Percentiles rank a stretch among this genome's conserved stretches.
Evolutionary conservation across 2,113 vertebrate species (phyloP).

Genomic region (Labrus mixtus): DNA sequence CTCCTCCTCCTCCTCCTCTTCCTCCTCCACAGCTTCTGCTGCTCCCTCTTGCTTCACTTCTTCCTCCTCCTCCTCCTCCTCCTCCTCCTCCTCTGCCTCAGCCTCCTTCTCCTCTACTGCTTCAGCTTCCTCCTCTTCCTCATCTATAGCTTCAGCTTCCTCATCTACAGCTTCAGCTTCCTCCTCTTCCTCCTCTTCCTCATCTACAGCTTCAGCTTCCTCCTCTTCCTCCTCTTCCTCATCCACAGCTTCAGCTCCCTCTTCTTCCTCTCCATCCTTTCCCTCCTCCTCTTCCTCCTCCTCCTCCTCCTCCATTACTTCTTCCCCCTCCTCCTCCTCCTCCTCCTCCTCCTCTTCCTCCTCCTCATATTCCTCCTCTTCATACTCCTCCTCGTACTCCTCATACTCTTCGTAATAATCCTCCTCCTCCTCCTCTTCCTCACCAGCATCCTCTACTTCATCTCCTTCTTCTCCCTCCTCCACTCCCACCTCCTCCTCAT

Average conservation of each 20-base stretch:
- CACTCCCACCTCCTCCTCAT: neutral
- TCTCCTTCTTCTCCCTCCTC: conserved; percentile 54
- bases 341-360: neutral
- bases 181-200: neutral
- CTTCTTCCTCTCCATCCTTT: neutral
- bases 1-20: neutral
- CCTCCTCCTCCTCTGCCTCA: neutral
- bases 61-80: neutral
- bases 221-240: conserved; percentile 2
- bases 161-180: neutral
- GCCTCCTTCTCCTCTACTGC: neutral
- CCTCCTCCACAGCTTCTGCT: neutral
- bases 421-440: conserved; percentile 10
- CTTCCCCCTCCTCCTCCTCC: neutral
- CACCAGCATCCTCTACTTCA: conserved; percentile 8
- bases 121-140: neutral
- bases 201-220: neutral
- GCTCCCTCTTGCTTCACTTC: neutral
- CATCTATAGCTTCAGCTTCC: neutral
- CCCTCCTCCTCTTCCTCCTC: neutral
- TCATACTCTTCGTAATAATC: conserved; percentile 39
- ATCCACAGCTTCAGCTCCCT: neutral
- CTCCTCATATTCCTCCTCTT: neutral
- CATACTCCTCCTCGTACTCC: neutral
- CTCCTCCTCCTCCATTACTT: neutral